Evolutionary conservation across 2,797 vertebrate species (phyloP), one percentile per base, ranked within the genome.

Genomic region (Eidolon dupreanum): DNA sequence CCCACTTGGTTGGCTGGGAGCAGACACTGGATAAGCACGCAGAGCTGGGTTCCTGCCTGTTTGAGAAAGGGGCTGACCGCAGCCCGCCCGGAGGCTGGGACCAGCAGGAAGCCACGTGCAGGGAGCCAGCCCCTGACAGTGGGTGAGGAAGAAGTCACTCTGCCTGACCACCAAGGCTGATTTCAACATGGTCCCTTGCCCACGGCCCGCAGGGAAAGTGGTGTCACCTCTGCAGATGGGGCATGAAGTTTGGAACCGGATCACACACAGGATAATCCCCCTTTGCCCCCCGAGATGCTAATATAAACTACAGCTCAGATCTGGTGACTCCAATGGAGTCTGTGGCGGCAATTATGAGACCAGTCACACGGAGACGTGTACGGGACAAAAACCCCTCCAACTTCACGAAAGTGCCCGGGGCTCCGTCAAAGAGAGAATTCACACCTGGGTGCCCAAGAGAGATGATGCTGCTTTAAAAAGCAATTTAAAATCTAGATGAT

Each of bases 381-480:
- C 38, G 51, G 55, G 36, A 82, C 38, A 24, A 59, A 63, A 55
- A 3, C 19, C 10, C 36, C 38, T 74, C 51, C 33, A 84, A 24
- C 33, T 84, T 85, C 28, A 68, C 13, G 43, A 43, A 55, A 43
- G 74, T 13, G 41, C 41, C 38, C n/a, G 49, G 22, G 68, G 15
- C 33, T 86, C 43, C 41, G 55, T 59, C 70, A 53, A 61, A 70
- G 57, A 51, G 61, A 82, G 46, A 71, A 77, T 36, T 59, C 15
- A 31, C 33, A 31, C n/a, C 31, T 70, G 16, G 24, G 71, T 41
- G 53, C 71, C 7, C 16, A 49, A 36, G 74, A 53, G 68, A 53
- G 8, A n/a, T 79, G 75, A 83, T 26, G 17, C 8, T 55, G 7
- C 31, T 85, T 93, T 77, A 91, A 90, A 90, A 73, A 24, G 33